Conservation (phyloP, 2,888 invertebrate genomes). For the Octodonta nipae region DNA sequence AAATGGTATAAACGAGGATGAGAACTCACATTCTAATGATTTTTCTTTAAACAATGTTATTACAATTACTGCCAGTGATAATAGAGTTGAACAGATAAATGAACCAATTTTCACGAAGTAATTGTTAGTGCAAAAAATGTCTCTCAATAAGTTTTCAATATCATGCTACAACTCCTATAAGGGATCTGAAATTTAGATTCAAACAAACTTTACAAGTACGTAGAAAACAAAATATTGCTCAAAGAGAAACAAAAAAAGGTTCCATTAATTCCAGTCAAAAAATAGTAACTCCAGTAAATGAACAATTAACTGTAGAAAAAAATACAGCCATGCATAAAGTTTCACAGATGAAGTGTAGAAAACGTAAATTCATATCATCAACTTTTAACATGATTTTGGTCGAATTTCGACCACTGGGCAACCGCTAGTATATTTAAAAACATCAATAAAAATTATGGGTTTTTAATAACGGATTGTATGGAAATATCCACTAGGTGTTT, state of each 20-base stretch:
- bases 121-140: no score
- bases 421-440: no score
- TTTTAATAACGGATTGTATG: no score
- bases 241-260: slow-evolving; percentile 4
- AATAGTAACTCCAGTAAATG: background rate
- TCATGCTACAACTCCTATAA: slow-evolving; percentile 2
- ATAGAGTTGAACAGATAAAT: slow-evolving; percentile 8
- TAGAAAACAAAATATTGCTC: slow-evolving; percentile 11
- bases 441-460: no score
- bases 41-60: slow-evolving; percentile 9
- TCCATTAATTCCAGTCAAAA: slow-evolving; percentile 4
- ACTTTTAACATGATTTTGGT: no score
- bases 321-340: slow-evolving; percentile 34
- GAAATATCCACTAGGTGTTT: no score
- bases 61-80: slow-evolving; percentile 5
- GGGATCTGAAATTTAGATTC: slow-evolving; percentile 17
- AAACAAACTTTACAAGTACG: slow-evolving; percentile 18
- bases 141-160: background rate
- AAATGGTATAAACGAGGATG: slow-evolving; percentile 6
- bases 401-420: no score
- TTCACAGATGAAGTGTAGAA: slow-evolving; percentile 39
- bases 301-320: slow-evolving; percentile 14
- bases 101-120: slow-evolving; percentile 10
- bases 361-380: no score
- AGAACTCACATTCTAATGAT: slow-evolving; percentile 9